Evolutionary conservation across 2,797 vertebrate genomes (phyloP), one percentile per base, ranked within the genome.

Genomic region (Lepilemur septentrionalis): DNA sequence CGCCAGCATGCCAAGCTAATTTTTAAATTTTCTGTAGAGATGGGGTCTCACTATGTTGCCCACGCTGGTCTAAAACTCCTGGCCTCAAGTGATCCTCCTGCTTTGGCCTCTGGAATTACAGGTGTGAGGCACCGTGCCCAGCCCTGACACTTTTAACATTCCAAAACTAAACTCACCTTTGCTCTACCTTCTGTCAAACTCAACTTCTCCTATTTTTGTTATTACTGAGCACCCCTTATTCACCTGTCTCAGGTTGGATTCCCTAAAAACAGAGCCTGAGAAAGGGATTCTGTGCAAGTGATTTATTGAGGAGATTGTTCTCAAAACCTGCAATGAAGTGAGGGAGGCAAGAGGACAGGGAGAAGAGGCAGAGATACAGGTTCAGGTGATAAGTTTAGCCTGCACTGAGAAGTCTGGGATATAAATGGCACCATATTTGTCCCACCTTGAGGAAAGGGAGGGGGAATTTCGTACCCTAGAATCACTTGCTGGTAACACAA

Each of bases 111-210:
- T 63, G 30, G 30, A 32, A 63, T 63, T 63, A 63, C 61, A 32
- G 61, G 61, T 32, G 15, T 32, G 30, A 63, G 61, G 30, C 61
- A 63, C 61, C 30, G 1, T 15, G 7, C 7, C 61, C 61, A 15
- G 61, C 32, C 61, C 61, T n/a, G 61, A 65, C 30, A 32, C 61
- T 32, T 32, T n/a, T n/a, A 84, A n/a, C 35, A 61, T 69, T 69
- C 69, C 38, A 52, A 75, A 78, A 80, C 3, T 50, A 72, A 95
- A 87, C 61, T 95, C 83, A 52, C 18, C 30, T 72, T 94, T 96
- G 80, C n/a, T 48, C 7, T 63, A 55, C 52, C n/a, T 70, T 79
- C 67, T 90, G 75, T 50, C 84, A 86, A 65, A 86, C 14, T 61
- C 61, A 89, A 92, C 35, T 93, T 14, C 59, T 80, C 48, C 35